Base-by-base conservation (phyloP, 2,888 invertebrate species). In the Hanleya hanleyi region DNA sequence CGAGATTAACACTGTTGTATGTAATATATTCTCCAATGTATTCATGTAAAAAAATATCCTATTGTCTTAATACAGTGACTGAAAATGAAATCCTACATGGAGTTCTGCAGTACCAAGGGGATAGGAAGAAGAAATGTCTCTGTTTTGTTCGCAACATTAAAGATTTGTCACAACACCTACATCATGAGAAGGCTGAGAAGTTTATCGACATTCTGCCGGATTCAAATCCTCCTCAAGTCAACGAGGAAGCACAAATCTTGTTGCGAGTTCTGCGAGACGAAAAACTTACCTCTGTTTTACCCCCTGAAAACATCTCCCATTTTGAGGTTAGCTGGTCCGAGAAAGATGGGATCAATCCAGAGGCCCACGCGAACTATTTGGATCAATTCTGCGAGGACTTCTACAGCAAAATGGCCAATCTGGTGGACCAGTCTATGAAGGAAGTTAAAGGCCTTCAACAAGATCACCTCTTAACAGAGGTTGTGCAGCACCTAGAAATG, bases 31-130 rank as follows among this genome's bases (percentile, higher is more conserved):
- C n/a, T n/a, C n/a, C n/a, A n/a, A n/a, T n/a, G n/a, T n/a, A n/a
- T n/a, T n/a, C n/a, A n/a, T n/a, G n/a, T n/a, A n/a, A n/a, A n/a
- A n/a, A n/a, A n/a, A n/a, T n/a, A n/a, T n/a, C n/a, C n/a, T n/a
- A n/a, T n/a, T n/a, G n/a, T n/a, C n/a, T n/a, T n/a, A n/a, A n/a
- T n/a, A n/a, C 77, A 81, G 81, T 81, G 38, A 81, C 81, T 5
- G 81, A 81, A 64, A 76, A 77, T 38, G 81, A 81, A 68, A 80
- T 78, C 0, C 32, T 64, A 73, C 69, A 76, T 35, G 81, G 78
- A 5, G 69, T 80, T 73, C 64, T 77, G 2, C 65, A 71, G 18
- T 49, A 67, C n/a, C 33, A 65, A 15, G 70, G 71, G 36, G 73
- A 77, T 50, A 68, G 73, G 0, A 29, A 47, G 18, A 70, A 73